Conservation (phyloP, 2,888 invertebrate genomes). For the Xanthostigma xanthostigma region DNA sequence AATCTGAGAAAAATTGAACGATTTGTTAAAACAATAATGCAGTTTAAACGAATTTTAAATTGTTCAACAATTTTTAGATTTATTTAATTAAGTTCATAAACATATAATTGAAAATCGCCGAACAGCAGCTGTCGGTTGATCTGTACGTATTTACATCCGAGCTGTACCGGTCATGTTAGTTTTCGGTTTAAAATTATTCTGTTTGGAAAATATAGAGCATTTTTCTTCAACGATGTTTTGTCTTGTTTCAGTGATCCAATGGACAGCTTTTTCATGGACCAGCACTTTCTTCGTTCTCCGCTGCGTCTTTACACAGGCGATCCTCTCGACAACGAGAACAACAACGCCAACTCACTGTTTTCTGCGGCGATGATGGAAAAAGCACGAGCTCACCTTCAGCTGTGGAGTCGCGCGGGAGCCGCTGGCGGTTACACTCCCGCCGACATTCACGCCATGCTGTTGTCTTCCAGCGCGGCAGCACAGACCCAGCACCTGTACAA, state of each 20-base stretch:
- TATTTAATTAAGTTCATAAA: no score
- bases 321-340: slow-evolving; percentile 33
- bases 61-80: no score
- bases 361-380: slow-evolving; percentile 42
- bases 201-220: no score
- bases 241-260: slow-evolving; percentile 47
- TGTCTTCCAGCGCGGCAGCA: slow-evolving; percentile 23
- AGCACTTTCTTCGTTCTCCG: slow-evolving; percentile 50
- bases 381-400: slow-evolving; percentile 32
- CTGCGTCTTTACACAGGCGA: slow-evolving; percentile 42
- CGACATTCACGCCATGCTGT: slow-evolving; percentile 27
- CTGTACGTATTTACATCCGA: no score
- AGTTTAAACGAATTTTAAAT: no score
- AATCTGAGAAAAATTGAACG: no score
- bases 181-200: no score
- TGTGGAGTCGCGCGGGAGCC: slow-evolving; percentile 33
- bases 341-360: slow-evolving; percentile 29
- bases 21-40: no score
- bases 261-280: slow-evolving; percentile 66
- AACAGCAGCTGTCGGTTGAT: no score
- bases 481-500: slow-evolving; percentile 25
- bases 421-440: slow-evolving; percentile 30
- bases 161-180: no score
- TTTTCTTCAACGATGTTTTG: not conserved
- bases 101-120: no score